Conservation (phyloP, 2,797 vertebrate genomes). For the Furcifer pardalis region DNA sequence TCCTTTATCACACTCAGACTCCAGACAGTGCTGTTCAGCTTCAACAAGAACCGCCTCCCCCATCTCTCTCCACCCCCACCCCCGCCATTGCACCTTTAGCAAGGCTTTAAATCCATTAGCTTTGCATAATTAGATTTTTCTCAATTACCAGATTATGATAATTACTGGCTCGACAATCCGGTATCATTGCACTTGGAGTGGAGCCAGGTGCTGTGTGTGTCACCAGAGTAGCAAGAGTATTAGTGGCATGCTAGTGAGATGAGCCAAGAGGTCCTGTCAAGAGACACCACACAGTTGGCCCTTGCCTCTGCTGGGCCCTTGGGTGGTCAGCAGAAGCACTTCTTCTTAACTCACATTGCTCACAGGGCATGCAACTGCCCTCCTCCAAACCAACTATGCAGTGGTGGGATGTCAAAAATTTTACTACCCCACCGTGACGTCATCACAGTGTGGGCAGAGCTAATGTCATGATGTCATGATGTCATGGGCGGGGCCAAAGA, state of each 20-base stretch:
- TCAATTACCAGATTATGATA: slow-evolving; percentile 81
- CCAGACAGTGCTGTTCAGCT: slow-evolving; percentile 41
- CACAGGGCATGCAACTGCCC: background rate
- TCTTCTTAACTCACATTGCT: background rate
- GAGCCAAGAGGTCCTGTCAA: background rate
- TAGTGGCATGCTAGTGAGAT: accelerated
- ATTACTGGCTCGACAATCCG: slow-evolving; percentile 77
- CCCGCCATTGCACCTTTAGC: slow-evolving; percentile 58
- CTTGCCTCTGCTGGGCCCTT: background rate
- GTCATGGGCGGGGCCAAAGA: no score
- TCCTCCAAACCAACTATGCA: background rate
- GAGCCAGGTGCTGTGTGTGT: slow-evolving; percentile 47
- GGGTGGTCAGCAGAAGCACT: background rate
- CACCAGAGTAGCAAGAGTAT: slow-evolving; percentile 5
- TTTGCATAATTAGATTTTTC: slow-evolving; percentile 79
- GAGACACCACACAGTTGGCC: background rate
- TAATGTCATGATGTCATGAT: no score
- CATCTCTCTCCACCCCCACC: slow-evolving; percentile 47
- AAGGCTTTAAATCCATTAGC: slow-evolving; percentile 77
- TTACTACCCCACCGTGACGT: no score
- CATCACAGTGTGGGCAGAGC: no score
- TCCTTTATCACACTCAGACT: background rate
- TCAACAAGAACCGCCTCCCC: slow-evolving; percentile 4
- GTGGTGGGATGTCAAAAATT: no score
- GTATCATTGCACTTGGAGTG: slow-evolving; percentile 55